Percentiles rank a stretch among this genome's conserved stretches.
Conservation (phyloP, 2,797 vertebrate genomes). For the Artibeus lituratus region DNA sequence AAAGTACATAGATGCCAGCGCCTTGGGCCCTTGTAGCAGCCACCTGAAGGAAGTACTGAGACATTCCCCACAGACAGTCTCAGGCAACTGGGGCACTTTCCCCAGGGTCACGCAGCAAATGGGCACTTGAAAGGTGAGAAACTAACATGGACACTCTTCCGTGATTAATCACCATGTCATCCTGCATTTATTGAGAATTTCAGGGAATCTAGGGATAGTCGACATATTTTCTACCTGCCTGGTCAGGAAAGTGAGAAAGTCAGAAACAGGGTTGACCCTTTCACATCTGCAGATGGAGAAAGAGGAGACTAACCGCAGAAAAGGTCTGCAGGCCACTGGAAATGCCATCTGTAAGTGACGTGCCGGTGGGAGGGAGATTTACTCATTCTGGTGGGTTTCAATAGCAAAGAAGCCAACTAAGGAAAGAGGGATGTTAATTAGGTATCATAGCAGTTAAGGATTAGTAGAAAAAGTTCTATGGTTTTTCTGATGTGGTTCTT, state of each 20-base stretch:
- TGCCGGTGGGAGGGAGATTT: not conserved
- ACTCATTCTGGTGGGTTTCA: not conserved
- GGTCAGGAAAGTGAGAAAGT: not conserved
- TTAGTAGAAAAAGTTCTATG: not conserved
- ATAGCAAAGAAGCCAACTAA: not conserved
- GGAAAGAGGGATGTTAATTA: not conserved
- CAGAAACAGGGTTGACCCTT: not conserved
- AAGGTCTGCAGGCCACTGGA: not conserved
- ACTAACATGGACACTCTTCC: not conserved
- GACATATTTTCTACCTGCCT: not conserved
- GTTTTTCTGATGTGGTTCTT: not conserved
- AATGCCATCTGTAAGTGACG: not conserved
- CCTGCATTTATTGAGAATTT: not conserved
- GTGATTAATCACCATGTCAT: not conserved
- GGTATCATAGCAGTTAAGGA: not conserved
- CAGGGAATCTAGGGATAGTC: not conserved
- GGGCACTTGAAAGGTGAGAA: not conserved
- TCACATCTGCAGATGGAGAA: not conserved
- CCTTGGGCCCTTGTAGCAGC: not conserved
- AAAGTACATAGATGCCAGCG: not conserved
- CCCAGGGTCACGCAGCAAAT: not conserved
- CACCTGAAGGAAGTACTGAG: not conserved
- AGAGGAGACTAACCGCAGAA: not conserved
- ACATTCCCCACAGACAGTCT: not conserved
- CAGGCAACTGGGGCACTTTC: not conserved